A percentile compares a stretch with the other conserved stretches of the same genome.
Evolutionary conservation across 2,888 invertebrate genomes (phyloP).

Genomic region (Smittia aterrima): DNA sequence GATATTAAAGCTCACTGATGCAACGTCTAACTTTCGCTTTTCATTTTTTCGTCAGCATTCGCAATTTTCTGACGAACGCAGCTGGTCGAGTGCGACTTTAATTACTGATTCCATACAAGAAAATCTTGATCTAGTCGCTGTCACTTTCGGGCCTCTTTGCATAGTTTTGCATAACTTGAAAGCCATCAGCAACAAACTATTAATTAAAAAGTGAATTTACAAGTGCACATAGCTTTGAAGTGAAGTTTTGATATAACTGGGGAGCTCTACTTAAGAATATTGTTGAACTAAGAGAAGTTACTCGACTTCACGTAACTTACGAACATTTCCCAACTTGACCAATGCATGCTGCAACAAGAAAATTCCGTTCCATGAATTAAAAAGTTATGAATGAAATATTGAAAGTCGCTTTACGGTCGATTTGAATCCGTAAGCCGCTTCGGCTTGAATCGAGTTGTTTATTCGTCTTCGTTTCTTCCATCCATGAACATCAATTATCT

Average conservation of each 20-base stretch:
- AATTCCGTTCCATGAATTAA: not conserved
- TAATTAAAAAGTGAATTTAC: conserved; percentile 14
- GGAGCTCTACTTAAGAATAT: too few species aligned
- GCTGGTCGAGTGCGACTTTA: not conserved
- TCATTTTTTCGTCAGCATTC: conserved; percentile 11
- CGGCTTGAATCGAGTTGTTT: not conserved
- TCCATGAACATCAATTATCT: conserved; percentile 11
- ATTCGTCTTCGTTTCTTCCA: not conserved
- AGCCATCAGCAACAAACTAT: conserved; percentile 18
- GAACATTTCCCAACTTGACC: not conserved
- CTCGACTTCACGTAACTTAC: too few species aligned
- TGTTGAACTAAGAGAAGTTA: too few species aligned
- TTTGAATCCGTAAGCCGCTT: not conserved
- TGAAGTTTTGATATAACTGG: too few species aligned
- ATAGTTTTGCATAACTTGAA: conserved; percentile 12
- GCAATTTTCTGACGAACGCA: not conserved
- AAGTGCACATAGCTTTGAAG: not conserved
- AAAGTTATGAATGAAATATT: conserved; percentile 21
- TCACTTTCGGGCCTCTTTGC: conserved; percentile 20
- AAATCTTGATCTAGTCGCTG: conserved; percentile 16
- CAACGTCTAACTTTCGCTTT: conserved; percentile 19
- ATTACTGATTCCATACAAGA: conserved; percentile 25
- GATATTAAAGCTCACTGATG: conserved; percentile 14
- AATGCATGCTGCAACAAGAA: not conserved
- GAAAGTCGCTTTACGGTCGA: not conserved